phyloP scores from a whole-genome alignment of 2,113 vertebrate genomes.

The Parotia lawesii region DNA sequence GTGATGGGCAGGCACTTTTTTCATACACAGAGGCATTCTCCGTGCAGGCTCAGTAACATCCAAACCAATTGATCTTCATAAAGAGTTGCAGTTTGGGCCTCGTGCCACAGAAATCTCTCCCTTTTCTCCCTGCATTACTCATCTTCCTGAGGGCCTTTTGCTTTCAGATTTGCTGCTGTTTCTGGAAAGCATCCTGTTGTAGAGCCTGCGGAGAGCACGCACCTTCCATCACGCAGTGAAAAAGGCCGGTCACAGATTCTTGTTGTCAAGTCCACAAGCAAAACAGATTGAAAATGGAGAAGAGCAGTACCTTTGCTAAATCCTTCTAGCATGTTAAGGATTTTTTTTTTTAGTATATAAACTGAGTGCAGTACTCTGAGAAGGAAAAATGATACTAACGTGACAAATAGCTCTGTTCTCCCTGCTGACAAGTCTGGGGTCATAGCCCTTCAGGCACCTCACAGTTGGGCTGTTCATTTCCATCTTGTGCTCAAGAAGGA shows the following conservation, averaged over 20 bases:
- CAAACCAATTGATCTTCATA: not conserved
- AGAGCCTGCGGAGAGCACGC: fast-evolving
- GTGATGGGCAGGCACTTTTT: not conserved
- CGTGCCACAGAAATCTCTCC: not conserved
- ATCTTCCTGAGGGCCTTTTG: conserved; percentile 20
- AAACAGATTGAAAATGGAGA: conserved; percentile 4
- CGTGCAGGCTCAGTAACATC: not conserved
- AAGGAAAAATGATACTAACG: not conserved
- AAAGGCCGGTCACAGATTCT: not conserved
- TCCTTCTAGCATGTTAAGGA: not conserved
- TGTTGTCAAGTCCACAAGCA: not conserved
- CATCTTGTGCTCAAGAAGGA: not conserved
- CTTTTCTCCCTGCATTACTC: conserved; percentile 10
- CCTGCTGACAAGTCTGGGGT: not conserved
- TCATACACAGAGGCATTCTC: not conserved
- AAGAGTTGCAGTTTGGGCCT: not conserved
- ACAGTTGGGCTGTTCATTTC: not conserved
- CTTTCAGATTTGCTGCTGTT: conserved; percentile 8
- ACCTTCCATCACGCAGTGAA: not conserved
- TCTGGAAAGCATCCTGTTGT: not conserved
- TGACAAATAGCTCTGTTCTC: not conserved
- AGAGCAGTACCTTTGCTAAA: not conserved
- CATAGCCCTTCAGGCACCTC: not conserved
- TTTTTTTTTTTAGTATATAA: not conserved
- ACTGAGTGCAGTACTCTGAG: not conserved